Base-by-base conservation (phyloP, 2,888 invertebrate genomes). In the Pandemis corylana region DNA sequence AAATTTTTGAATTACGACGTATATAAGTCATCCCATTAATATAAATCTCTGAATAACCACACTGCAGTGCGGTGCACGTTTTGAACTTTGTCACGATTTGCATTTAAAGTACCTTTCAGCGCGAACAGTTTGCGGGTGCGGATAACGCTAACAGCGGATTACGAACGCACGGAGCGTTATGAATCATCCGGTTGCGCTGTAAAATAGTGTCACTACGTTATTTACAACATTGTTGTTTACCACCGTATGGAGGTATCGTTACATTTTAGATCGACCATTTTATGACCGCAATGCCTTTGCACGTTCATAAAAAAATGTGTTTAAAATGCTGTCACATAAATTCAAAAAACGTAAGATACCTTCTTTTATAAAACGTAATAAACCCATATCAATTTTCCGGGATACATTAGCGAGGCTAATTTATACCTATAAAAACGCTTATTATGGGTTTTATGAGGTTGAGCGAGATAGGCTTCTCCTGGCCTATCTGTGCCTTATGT, bases 61-160 rank as follows among this genome's bases (percentile, higher is more conserved):
- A 78, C 80, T 82, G 83, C 83, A 82, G 80, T 80, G 84, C 85
- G 79, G 78, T 82, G 78, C 83, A 84, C 79, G 80, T 77, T 78
- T 79, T 79, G 80, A 85, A 88, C 83, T 86, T 86, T 83, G 82
- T 79, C 81, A 79, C 81, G 83, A 91, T 91, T 90, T 91, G 88
- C 91, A 91, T 91, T 84, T 88, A 87, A 89, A 90, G 87, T 84
- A 85, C 87, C 82, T 86, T 86, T 85, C 85, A 83, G 81, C 84
- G 84, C 84, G 83, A 80, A 79, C 84, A 82, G 84, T 84, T 85
- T 85, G 84, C 78, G 81, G 77, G 76, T 65, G 56, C 67, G 63
- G 70, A 75, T 75, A 70, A 70, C 71, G 68, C 74, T 42, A 20
- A 42, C 65, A 70, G 51, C 49, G 80, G 80, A 80, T 83, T 84